Evolutionary conservation across 2,113 vertebrate species (phyloP), one percentile per base, ranked within the genome.

Genomic region (Caloenas nicobarica): DNA sequence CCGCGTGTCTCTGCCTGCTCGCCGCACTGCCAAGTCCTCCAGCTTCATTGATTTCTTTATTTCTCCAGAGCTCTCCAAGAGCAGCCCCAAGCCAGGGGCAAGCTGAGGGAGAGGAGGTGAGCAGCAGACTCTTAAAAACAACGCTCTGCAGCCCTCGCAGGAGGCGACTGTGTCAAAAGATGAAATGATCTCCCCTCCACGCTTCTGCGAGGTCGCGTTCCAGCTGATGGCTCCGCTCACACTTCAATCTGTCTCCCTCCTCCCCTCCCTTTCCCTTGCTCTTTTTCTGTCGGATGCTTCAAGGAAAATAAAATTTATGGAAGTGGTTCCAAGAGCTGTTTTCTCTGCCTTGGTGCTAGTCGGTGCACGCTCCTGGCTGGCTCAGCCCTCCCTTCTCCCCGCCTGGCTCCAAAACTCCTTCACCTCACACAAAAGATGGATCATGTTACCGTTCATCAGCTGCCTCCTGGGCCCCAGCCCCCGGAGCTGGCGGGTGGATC

Each of bases 231-330:
- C 74, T 92, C 87, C 7, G 6, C 60, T 85, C 79, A 58, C 83
- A 29, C 83, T 93, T 86, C 81, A 69, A 80, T 56, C 81, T 64
- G 46, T 87, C 71, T 95, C 57, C 18, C 84, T 65, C 53, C 29
- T 54, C 34, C 28, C 72, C 78, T 73, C 77, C 42, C 10, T 46
- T 58, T 24, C 21, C n/a, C 31, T 28, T 36, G 68, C 46, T 76
- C 71, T 54, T 65, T 62, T 84, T 68, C 78, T 95, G 69, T 85
- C 28, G 14, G 84, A 83, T 85, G 89, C 92, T 95, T 96, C 73
- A 93, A 97, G 94, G 91, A 79, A 85, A 92, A 95, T 68, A 96
- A 96, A 95, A 97, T 93, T 97, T 95, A 97, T 96, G 96, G 92
- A 90, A 93, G 81, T 8, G 29, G 74, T 96, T 97, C 97, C 94